A percentile compares a stretch with the other conserved stretches of the same genome.
These are phyloP conservation scores for Rutpela maculata DNA, from an alignment of 2,888 invertebrate genomes.

Conservation along the genomic window DNA sequence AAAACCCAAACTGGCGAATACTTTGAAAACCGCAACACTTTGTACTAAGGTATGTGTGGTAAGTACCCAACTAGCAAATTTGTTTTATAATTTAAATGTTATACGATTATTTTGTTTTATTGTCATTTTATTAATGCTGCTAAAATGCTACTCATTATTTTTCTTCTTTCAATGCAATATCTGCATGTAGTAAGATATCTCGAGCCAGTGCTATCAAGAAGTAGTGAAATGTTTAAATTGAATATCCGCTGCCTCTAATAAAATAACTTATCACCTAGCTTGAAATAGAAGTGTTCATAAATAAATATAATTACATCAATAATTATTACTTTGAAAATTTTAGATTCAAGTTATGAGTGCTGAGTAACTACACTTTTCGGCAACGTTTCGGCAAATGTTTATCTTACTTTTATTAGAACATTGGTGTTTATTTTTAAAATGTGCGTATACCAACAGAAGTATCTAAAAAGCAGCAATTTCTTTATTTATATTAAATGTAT, in stretches of 20 bases:
- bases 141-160: too few relatives aligned
- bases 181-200: too few relatives aligned
- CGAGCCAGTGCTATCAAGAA: neutral
- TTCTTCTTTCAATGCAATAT: too few relatives aligned
- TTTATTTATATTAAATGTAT: neutral
- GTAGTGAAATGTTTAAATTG: neutral
- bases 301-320: slow-evolving; percentile 1
- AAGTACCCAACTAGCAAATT: too few relatives aligned
- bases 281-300: neutral
- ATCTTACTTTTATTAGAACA: slow-evolving; percentile 8
- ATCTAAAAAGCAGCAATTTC: neutral
- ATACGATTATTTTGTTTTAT: too few relatives aligned
- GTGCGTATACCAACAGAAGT: slow-evolving; percentile 23
- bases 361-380: neutral
- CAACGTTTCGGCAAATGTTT: neutral
- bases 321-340: neutral
- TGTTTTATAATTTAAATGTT: too few relatives aligned
- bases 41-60: too few relatives aligned
- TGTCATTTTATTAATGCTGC: too few relatives aligned
- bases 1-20: too few relatives aligned
- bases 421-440: slow-evolving; percentile 20
- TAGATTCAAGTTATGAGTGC: neutral
- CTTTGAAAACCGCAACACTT: too few relatives aligned
- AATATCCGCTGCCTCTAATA: neutral
- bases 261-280: neutral